phyloP scores from a whole-genome alignment of 2,888 invertebrate genomes.

The Pandemis heparana region DNA sequence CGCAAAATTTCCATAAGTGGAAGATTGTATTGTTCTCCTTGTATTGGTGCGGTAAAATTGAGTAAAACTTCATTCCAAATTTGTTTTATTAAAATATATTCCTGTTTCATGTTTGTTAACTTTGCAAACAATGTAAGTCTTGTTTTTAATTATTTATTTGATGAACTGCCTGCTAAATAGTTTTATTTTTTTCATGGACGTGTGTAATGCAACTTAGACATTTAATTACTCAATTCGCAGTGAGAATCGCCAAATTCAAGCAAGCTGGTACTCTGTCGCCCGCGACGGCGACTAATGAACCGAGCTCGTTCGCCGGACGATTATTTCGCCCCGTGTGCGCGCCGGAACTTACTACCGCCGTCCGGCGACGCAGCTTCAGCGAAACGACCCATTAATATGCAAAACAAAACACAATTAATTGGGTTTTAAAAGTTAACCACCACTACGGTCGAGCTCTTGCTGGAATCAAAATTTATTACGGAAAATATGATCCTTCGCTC shows the following conservation, averaged over 20 bases:
- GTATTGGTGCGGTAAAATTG: not conserved
- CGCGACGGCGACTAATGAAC: conserved; percentile 59
- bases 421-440: conserved; percentile 67
- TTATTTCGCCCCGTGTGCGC: conserved; percentile 65
- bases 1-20: not conserved
- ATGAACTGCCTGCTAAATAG: not conserved
- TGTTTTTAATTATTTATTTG: conserved; percentile 49
- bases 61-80: not conserved
- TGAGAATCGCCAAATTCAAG: conserved; percentile 50
- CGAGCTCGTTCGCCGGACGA: conserved; percentile 56
- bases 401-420: conserved; percentile 73
- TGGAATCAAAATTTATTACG: conserved; percentile 59
- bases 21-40: not conserved
- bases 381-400: conserved; percentile 68
- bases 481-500: conserved; percentile 56
- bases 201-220: conserved; percentile 48
- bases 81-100: not conserved
- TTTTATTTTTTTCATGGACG: not conserved
- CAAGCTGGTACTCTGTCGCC: conserved; percentile 46
- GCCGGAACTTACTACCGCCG: conserved; percentile 60
- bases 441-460: conserved; percentile 58
- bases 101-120: not conserved
- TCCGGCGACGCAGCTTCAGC: conserved; percentile 53
- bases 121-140: not conserved
- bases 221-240: conserved; percentile 55